These are phyloP conservation scores for Allolobophora icterica DNA, from an alignment of 2,888 invertebrate genomes.

Conservation along the genomic window DNA sequence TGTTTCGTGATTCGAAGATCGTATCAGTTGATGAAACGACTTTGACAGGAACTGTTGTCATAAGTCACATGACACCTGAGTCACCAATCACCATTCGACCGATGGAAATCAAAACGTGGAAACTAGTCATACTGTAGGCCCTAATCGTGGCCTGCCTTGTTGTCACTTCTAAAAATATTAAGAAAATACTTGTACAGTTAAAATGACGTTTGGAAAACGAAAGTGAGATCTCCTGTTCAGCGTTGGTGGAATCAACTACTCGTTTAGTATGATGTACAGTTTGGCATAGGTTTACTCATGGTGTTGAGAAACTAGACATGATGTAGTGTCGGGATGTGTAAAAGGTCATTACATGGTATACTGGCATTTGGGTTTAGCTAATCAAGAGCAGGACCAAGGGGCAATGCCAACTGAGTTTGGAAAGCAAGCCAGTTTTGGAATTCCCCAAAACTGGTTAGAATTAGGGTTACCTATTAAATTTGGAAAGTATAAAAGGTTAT, in stretches of 20 bases:
- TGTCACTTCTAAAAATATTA: background rate
- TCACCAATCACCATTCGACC: background rate
- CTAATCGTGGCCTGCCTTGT: background rate
- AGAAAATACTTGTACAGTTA: background rate
- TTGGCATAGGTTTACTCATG: background rate
- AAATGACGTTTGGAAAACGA: background rate
- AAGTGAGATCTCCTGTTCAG: background rate
- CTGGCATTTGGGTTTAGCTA: background rate
- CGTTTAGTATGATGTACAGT: background rate
- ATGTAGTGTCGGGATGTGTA: background rate
- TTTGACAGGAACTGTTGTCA: background rate
- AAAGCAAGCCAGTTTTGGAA: background rate
- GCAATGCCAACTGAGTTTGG: background rate
- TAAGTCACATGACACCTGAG: background rate
- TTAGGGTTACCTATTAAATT: background rate
- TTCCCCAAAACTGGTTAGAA: background rate
- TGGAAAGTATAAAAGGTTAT: background rate
- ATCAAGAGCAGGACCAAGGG: background rate
- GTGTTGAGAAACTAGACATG: background rate
- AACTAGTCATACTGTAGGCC: background rate
- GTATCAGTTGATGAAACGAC: slow-evolving; percentile 15
- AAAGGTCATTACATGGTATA: background rate
- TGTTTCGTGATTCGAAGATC: background rate
- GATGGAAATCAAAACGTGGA: slow-evolving; percentile 27
- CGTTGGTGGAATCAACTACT: background rate